phyloP scores from a whole-genome alignment of 2,113 vertebrate genomes.

The Triplophysa rosa region DNA sequence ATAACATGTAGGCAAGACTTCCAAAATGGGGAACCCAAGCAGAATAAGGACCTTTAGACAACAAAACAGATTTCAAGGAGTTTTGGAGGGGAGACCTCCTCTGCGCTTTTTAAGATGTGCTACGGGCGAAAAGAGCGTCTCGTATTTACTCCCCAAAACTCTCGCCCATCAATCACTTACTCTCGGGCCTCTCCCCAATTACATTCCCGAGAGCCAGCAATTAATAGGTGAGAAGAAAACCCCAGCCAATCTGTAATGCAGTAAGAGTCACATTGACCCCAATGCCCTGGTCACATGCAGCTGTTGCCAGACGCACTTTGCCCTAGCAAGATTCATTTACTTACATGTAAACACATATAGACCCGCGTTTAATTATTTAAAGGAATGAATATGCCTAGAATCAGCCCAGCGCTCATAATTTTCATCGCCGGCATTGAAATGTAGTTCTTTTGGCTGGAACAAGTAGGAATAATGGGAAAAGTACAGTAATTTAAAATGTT shows the following conservation, averaged over 20 bases:
- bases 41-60: constrained; percentile 30
- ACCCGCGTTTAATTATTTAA: constrained; percentile 56
- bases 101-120: constrained; percentile 66
- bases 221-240: constrained; percentile 5
- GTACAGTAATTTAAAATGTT: constrained; percentile 34
- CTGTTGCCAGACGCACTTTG: constrained; percentile 62
- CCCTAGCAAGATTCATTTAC: constrained; percentile 38
- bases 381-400: constrained; percentile 24
- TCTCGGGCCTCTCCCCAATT: neutral
- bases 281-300: neutral
- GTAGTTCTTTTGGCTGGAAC: constrained; percentile 11
- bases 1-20: constrained; percentile 2
- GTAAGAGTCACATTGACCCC: neutral
- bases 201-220: constrained; percentile 17
- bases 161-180: neutral
- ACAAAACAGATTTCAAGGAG: neutral
- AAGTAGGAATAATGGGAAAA: neutral
- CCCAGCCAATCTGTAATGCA: constrained; percentile 46
- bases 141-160: constrained; percentile 58
- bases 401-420: neutral
- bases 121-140: constrained; percentile 65
- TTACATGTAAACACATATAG: constrained; percentile 49
- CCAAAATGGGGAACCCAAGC: constrained; percentile 30
- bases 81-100: constrained; percentile 34
- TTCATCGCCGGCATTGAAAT: neutral